These are phyloP conservation scores for Drosophila meridiana DNA, from an alignment of 2,888 invertebrate species.

Conservation along the genomic window DNA sequence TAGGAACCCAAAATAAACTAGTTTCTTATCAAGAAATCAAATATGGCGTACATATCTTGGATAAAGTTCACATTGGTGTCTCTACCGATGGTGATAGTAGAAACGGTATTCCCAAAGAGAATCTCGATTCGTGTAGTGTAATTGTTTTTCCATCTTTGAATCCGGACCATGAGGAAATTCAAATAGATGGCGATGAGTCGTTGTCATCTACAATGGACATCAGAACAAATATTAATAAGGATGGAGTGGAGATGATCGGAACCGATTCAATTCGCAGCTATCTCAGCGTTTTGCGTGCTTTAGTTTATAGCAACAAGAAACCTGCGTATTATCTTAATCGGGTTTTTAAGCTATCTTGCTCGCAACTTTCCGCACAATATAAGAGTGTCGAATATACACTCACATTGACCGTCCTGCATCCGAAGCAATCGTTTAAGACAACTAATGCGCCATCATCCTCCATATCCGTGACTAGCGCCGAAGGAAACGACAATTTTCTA, in stretches of 20 bases:
- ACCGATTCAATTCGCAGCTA: slow-evolving; percentile 83
- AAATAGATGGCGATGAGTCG: slow-evolving; percentile 84
- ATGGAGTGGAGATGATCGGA: slow-evolving; percentile 89
- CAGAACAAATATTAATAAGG: slow-evolving; percentile 92
- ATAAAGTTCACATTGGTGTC: slow-evolving; percentile 92
- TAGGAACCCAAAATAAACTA: slow-evolving; percentile 83
- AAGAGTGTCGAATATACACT: slow-evolving; percentile 98
- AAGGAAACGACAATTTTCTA: slow-evolving; percentile 34
- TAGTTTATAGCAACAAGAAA: slow-evolving; percentile 97
- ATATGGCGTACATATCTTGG: slow-evolving; percentile 93
- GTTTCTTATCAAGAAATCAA: slow-evolving; percentile 85
- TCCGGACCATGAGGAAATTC: slow-evolving; percentile 95
- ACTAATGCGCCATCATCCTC: slow-evolving; percentile 85
- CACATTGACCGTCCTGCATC: slow-evolving; percentile 96
- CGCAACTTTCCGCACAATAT: slow-evolving; percentile 96
- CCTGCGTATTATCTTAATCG: slow-evolving; percentile 98
- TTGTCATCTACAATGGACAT: slow-evolving; percentile 84
- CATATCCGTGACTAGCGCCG: slow-evolving; percentile 82
- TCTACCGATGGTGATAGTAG: slow-evolving; percentile 72
- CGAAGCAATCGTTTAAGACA: slow-evolving; percentile 86
- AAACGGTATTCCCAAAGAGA: slow-evolving; percentile 37
- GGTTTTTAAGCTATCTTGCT: slow-evolving; percentile 97
- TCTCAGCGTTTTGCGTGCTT: slow-evolving; percentile 82
- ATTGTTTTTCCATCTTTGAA: slow-evolving; percentile 97
- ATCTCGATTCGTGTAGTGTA: slow-evolving; percentile 95